These are phyloP conservation scores for Pao palembangensis DNA, from an alignment of 2,113 vertebrate genomes.

Conservation along the genomic window DNA sequence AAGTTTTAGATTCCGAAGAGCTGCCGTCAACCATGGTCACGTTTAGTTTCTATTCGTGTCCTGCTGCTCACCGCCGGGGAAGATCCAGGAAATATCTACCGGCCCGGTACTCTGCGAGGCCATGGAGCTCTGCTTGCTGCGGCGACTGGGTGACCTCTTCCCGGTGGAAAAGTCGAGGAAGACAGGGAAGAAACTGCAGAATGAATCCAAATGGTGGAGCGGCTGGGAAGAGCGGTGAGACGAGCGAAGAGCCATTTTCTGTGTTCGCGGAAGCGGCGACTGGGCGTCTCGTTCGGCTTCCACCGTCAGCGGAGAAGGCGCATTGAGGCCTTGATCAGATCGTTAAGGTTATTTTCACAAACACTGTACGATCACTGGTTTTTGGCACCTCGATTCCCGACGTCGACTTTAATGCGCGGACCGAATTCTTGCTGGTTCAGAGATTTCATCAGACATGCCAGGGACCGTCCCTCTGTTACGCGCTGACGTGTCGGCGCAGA, in stretches of 20 bases:
- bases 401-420: too few relatives aligned
- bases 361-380: too few relatives aligned
- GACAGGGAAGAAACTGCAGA: not conserved
- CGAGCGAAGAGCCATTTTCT: slow-evolving; percentile 50
- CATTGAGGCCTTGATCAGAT: too few relatives aligned
- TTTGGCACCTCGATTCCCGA: too few relatives aligned
- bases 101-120: slow-evolving; percentile 16
- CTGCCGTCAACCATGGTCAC: too few relatives aligned
- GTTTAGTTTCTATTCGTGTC: not conserved
- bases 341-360: too few relatives aligned
- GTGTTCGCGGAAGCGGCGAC: not conserved
- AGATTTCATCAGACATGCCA: slow-evolving; percentile 75
- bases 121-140: slow-evolving; percentile 20
- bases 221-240: not conserved
- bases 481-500: not conserved
- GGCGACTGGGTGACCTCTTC: slow-evolving; percentile 46
- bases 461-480: slow-evolving; percentile 39
- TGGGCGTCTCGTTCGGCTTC: not conserved
- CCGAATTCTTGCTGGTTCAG: not conserved
- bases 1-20: too few relatives aligned
- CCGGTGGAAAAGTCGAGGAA: slow-evolving; percentile 30
- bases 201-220: not conserved
- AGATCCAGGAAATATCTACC: slow-evolving; percentile 27
- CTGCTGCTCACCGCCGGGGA: not conserved
- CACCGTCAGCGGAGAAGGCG: too few relatives aligned